Percentiles rank a stretch among this genome's conserved stretches.
Conservation (phyloP, 2,113 vertebrate species). For the Montifringilla adamsi region DNA sequence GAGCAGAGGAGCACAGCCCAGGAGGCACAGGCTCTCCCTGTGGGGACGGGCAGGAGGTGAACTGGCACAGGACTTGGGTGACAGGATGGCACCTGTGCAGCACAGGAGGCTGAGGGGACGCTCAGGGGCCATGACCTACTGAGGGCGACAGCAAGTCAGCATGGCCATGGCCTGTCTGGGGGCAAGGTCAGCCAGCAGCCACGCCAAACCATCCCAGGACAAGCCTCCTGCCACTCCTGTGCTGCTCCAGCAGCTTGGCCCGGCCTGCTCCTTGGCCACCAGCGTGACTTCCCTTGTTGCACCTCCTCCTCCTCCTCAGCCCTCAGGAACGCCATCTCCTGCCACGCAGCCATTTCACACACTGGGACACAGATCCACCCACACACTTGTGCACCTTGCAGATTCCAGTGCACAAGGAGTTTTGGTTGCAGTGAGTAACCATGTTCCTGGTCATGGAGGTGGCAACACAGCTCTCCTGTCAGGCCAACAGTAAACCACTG, state of each 20-base stretch:
- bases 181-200: neutral
- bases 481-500: neutral
- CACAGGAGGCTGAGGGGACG: fast-evolving
- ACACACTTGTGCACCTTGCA: neutral
- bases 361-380: neutral
- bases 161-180: fast-evolving
- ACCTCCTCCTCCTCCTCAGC: neutral
- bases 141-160: neutral
- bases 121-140: neutral
- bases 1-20: neutral
- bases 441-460: neutral
- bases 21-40: neutral
- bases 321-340: neutral
- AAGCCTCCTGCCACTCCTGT: fast-evolving
- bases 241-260: fast-evolving
- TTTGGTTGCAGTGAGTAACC: neutral
- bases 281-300: fast-evolving
- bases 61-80: neutral
- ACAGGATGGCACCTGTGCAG: neutral
- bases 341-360: fast-evolving
- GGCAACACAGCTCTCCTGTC: neutral
- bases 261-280: fast-evolving
- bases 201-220: neutral
- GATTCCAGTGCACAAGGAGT: fast-evolving
- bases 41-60: neutral